Base-by-base conservation (phyloP, 1,140 invertebrate species). In the Caenorhabditis brenneri region DNA sequence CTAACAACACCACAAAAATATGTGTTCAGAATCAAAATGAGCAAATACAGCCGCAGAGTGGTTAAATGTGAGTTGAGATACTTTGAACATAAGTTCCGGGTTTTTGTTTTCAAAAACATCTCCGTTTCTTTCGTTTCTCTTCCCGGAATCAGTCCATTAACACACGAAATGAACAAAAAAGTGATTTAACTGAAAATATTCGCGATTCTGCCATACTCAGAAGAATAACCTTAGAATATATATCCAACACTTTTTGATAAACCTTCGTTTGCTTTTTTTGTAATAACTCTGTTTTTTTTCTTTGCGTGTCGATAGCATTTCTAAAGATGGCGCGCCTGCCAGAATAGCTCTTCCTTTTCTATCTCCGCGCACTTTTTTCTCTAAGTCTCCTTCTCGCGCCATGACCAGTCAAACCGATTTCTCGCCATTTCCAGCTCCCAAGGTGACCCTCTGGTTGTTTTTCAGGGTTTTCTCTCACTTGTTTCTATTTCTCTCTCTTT, bases 391-490 rank as follows among this genome's bases (percentile, higher is more conserved):
- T 33, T 51, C 27, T 51, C 3, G 46, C 29, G 2, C 16, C 22
- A 7, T 22, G 46, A n/a, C 78, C 48, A 80, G 39, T 29, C n/a
- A 24, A 46, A 48, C 29, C 39, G 74, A 48, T 51, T 80, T 33
- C 48, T 80, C 78, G 31, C 27, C 48, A 80, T n/a, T 49, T 80
- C n/a, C 46, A 80, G 46, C 46, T 80, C 78, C 49, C 78, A 51
- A 49, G 49, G 46, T 80, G 46, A 51, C 78, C 24, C 7, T 80
- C 12, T 39, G 42, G 1, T 39, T 74, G 7, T 74, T 74, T 74
- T 74, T 36, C 29, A 12, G 51, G 24, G 31, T 80, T 31, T 22
- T 5, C 16, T 80, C n/a, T 42, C 5, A 22, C 29, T 80, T 80
- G 29, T 33, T 51, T 33, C 46, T 53, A 31, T 51, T 29, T 33